phyloP scores from a whole-genome alignment of 2,888 invertebrate species.

The Tetranychus truncatus region DNA sequence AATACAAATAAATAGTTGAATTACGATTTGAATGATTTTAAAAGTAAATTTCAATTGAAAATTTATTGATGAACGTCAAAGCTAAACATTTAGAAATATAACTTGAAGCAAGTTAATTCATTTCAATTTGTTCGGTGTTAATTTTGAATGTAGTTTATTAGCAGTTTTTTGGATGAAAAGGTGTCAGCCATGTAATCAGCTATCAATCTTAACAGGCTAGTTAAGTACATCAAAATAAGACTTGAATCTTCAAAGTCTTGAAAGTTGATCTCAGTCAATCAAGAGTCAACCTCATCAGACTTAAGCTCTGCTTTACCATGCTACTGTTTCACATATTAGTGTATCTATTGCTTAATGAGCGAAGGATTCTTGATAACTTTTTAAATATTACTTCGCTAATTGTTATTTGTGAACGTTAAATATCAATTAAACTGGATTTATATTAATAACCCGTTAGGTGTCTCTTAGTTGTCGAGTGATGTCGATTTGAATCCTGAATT shows the following conservation, averaged over 20 bases:
- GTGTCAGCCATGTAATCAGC: background rate
- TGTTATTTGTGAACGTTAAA: background rate
- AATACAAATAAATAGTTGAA: too few relatives aligned
- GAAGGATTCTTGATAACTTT: too few relatives aligned
- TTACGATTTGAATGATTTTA: too few relatives aligned
- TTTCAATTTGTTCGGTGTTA: too few relatives aligned
- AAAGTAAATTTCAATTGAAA: too few relatives aligned
- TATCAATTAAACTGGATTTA: too few relatives aligned
- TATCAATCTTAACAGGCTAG: background rate
- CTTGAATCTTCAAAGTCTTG: background rate
- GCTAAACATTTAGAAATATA: too few relatives aligned
- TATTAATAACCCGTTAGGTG: background rate
- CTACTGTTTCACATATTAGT: background rate
- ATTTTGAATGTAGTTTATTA: background rate
- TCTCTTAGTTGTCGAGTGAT: background rate
- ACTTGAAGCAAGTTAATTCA: too few relatives aligned
- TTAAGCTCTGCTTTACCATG: background rate
- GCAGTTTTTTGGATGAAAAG: background rate
- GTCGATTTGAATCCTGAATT: background rate
- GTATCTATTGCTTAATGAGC: background rate
- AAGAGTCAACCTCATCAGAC: background rate
- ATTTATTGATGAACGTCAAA: too few relatives aligned
- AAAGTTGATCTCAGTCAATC: too few relatives aligned
- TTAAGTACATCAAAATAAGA: background rate
- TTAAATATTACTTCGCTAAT: background rate